Conservation (phyloP, 2,888 invertebrate genomes). For the Sesamia inferens region DNA sequence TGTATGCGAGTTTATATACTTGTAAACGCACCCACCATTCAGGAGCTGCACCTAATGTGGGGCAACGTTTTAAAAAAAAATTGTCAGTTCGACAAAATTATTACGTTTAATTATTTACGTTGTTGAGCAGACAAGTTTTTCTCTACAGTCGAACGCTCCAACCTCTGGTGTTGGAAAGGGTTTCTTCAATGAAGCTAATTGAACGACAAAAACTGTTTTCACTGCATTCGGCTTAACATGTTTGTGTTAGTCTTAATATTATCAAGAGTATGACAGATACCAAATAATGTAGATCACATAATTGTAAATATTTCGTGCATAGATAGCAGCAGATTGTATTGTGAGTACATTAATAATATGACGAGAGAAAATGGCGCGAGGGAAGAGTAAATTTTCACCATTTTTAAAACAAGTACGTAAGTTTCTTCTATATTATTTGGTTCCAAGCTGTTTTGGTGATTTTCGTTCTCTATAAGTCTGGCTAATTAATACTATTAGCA, state of each 20-base stretch:
- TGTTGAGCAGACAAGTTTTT: too few relatives aligned
- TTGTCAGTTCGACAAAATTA: too few relatives aligned
- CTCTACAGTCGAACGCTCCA: not conserved
- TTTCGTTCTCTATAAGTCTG: not conserved
- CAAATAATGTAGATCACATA: not conserved
- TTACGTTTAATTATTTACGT: too few relatives aligned
- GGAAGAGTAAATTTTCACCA: constrained; percentile 35
- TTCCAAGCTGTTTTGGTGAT: too few relatives aligned
- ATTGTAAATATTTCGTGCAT: not conserved
- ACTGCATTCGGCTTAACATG: constrained; percentile 2
- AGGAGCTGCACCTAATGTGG: too few relatives aligned
- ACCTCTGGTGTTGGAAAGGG: too few relatives aligned
- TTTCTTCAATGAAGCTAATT: not conserved
- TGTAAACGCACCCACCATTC: too few relatives aligned
- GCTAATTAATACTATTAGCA: not conserved
- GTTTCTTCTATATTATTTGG: not conserved
- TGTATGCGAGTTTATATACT: too few relatives aligned
- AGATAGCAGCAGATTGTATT: not conserved
- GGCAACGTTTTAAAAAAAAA: too few relatives aligned
- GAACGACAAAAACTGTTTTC: not conserved
- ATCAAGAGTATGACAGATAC: constrained; percentile 38
- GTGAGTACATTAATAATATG: not conserved
- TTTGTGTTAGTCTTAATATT: constrained; percentile 32
- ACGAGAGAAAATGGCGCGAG: constrained; percentile 23
- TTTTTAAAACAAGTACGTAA: constrained; percentile 50